These are phyloP conservation scores for Arctia plantaginis DNA, from an alignment of 2,888 invertebrate species.

Conservation along the genomic window DNA sequence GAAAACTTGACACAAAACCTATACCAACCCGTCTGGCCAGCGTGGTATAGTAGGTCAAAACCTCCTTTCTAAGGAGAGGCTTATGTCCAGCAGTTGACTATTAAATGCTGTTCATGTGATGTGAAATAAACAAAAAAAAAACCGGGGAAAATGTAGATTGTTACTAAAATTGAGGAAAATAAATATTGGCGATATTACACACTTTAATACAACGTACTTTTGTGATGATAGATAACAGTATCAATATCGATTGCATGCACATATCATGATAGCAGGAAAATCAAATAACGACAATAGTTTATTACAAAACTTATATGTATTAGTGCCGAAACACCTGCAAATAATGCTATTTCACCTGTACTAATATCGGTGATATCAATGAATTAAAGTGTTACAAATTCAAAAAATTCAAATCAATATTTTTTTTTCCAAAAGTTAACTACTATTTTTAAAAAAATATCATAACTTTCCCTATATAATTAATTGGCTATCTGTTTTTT, in stretches of 20 bases:
- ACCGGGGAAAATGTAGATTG: background rate
- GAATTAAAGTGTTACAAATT: background rate
- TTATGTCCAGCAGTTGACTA: too few relatives aligned
- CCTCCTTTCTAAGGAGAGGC: too few relatives aligned
- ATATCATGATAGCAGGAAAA: constrained; percentile 3
- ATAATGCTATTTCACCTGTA: background rate
- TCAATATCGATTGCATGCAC: constrained; percentile 11
- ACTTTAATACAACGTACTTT: constrained; percentile 8
- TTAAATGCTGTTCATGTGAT: too few relatives aligned
- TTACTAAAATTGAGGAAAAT: background rate
- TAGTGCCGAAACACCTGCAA: background rate
- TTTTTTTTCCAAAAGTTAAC: too few relatives aligned
- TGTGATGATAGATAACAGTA: constrained; percentile 11
- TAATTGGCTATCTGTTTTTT: too few relatives aligned
- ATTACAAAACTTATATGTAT: background rate
- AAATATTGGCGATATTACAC: background rate
- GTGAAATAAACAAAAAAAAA: background rate
- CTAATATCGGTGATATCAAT: too few relatives aligned
- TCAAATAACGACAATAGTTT: background rate
- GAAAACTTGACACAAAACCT: too few relatives aligned
- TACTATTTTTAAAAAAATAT: too few relatives aligned
- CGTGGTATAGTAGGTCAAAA: too few relatives aligned
- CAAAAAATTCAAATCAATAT: background rate
- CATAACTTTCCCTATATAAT: too few relatives aligned
- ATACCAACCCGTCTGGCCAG: too few relatives aligned